Evolutionary conservation across 2,113 vertebrate species (phyloP).

Genomic region (Zosterops japonicus): DNA sequence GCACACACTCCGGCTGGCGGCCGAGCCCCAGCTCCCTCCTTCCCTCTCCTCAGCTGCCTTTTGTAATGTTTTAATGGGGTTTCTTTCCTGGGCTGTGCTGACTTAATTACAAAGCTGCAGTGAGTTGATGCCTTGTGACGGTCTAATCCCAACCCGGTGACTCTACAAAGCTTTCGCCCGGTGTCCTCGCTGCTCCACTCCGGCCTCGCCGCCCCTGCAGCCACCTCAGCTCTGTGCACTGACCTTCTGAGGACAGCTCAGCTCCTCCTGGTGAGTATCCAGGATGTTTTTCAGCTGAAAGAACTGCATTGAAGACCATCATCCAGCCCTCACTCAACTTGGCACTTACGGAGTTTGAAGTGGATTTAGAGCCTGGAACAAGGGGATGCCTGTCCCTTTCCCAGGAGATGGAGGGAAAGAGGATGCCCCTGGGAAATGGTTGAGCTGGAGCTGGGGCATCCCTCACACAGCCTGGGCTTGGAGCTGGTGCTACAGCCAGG

Average conservation of each 20-base stretch:
- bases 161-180: slow-evolving; percentile 74
- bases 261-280: slow-evolving; percentile 47
- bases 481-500: neutral
- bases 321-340: neutral
- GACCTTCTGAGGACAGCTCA: neutral
- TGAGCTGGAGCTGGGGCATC: neutral
- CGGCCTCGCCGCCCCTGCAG: neutral
- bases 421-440: neutral
- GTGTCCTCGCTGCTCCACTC: slow-evolving; percentile 10
- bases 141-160: slow-evolving; percentile 81
- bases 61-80: slow-evolving; percentile 65
- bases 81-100: slow-evolving; percentile 66
- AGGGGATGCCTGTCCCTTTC: neutral
- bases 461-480: neutral
- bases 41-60: slow-evolving; percentile 45
- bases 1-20: neutral
- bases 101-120: slow-evolving; percentile 77
- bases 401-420: neutral
- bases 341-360: neutral
- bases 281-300: neutral
- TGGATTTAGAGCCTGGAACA: neutral
- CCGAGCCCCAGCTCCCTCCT: neutral
- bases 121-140: slow-evolving; percentile 87
- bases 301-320: accelerated
- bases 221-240: neutral